Evolutionary conservation across 2,797 vertebrate species (phyloP).

Genomic region (Mycteria americana): DNA sequence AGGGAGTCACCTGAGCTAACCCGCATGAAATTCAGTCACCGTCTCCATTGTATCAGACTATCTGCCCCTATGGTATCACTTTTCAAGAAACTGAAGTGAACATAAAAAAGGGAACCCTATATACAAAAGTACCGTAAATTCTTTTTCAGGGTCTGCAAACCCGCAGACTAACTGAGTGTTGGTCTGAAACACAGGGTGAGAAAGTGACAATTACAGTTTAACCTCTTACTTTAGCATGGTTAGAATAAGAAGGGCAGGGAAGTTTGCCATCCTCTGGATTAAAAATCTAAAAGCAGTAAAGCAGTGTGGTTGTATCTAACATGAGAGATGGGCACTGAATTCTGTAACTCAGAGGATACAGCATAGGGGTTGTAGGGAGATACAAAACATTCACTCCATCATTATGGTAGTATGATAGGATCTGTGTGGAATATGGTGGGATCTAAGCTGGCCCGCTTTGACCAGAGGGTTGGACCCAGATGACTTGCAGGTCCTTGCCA

Average conservation of each 20-base stretch:
- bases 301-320: background rate
- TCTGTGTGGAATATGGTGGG: background rate
- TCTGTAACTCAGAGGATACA: background rate
- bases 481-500: background rate
- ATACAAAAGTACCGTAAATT: background rate
- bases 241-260: background rate
- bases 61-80: background rate
- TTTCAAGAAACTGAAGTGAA: background rate
- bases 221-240: background rate
- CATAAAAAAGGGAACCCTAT: background rate
- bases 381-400: background rate
- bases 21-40: background rate
- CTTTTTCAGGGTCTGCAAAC: background rate
- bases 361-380: background rate
- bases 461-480: background rate
- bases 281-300: background rate
- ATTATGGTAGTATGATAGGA: background rate
- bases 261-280: background rate
- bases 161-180: background rate
- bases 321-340: accelerated
- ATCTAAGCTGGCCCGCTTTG: background rate
- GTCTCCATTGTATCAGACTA: background rate
- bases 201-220: background rate
- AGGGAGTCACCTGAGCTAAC: background rate
- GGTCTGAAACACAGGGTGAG: background rate